Evolutionary conservation across 2,797 vertebrate genomes (phyloP), one percentile per base, ranked within the genome.

Genomic region (Sebastiscus tertius): DNA sequence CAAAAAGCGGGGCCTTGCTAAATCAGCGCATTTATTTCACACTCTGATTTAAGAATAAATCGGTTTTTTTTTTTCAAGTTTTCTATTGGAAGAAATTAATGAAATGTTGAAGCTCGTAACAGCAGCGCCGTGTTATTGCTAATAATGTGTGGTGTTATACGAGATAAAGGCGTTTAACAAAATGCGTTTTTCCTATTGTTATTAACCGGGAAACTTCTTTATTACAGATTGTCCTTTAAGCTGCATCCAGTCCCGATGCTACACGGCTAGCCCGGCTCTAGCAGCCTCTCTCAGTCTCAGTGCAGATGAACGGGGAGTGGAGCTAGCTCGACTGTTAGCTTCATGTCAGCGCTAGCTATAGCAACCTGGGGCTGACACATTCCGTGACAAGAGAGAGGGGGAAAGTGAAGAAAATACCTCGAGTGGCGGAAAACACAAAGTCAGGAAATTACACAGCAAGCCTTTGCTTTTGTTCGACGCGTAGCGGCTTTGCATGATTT

Each of bases 51-150:
- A 77, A 93, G 95, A 88, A 95, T 95, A 93, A 95, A 96, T 95
- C 93, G 93, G 86, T 91, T 88, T 64, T 55, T 77, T 49, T 81
- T 86, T 93, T 93, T 89, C 94, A 96, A 97, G 95, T 96, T 97
- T 96, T 96, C 93, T 96, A 95, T 88, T 92, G 92, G 22, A 93
- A 96, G 93, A 96, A 96, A 96, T 94, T 93, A 94, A 89, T 90
- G 92, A 94, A 93, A 87, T 88, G 89, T 91, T 92, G 89, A 89
- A 84, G 75, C 78, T 80, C 42, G 22, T 60, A 88, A 90, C 90
- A 87, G 79, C 59, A 59, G 79, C 75, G 75, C 42, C 9, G 58
- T 80, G 86, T 90, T 77, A 75, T 72, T 84, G 77, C 49, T 29
- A 77, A 36, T 81, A 70, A 24, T 46, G 54, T 55, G 55, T 14